Conservation (phyloP, 2,113 vertebrate species). For the Thermophis baileyi region DNA sequence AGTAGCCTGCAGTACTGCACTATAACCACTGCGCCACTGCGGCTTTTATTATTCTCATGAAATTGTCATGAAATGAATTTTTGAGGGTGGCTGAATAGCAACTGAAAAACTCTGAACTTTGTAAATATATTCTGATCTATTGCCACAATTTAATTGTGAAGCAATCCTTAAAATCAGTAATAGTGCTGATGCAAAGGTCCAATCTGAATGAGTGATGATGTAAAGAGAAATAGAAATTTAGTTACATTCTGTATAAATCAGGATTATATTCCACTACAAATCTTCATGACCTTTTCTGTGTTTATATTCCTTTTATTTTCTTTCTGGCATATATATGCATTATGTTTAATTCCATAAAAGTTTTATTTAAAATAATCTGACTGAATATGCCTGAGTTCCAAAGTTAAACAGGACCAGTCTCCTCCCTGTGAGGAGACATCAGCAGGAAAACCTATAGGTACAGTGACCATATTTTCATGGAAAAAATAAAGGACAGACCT, state of each 20-base stretch:
- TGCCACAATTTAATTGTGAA: not conserved
- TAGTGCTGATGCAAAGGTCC: not conserved
- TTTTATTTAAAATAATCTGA: no score
- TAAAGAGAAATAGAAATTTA: not conserved
- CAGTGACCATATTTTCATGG: no score
- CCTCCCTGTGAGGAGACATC: no score
- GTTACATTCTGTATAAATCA: not conserved
- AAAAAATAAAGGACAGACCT: no score
- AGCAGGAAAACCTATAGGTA: not conserved
- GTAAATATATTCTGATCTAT: not conserved
- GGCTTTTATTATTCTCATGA: no score
- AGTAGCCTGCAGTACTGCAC: no score
- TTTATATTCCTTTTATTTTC: not conserved
- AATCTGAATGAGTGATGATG: conserved; percentile 1
- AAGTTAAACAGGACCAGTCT: no score
- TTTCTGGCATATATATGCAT: not conserved
- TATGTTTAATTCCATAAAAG: no score
- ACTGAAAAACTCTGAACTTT: not conserved
- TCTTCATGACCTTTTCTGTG: not conserved
- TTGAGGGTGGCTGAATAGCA: no score
- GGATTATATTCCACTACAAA: not conserved
- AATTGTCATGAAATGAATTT: not conserved
- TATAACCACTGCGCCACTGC: no score
- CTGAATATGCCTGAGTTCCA: no score
- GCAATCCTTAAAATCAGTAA: not conserved